phyloP scores from a whole-genome alignment of 23 tunicate species.

The Styela plicata region DNA sequence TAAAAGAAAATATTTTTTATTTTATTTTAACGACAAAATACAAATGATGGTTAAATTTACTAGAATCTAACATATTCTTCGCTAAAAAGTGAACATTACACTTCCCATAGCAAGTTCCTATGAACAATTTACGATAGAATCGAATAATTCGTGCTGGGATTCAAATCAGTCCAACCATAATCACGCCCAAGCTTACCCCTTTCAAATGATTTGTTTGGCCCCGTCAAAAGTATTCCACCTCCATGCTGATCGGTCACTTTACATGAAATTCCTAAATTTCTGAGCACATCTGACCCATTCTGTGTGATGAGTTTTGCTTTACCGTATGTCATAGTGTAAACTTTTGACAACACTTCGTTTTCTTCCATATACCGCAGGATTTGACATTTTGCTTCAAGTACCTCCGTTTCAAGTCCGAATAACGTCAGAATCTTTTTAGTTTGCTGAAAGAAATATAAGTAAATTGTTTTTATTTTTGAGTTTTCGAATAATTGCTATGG shows the following conservation, averaged over 20 bases:
- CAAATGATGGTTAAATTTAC: too few species aligned
- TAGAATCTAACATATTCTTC: too few species aligned
- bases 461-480: too few species aligned
- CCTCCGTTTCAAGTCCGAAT: not conserved
- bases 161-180: too few species aligned
- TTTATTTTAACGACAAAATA: too few species aligned
- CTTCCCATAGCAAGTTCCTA: too few species aligned
- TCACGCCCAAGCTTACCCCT: not conserved
- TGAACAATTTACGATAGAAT: too few species aligned
- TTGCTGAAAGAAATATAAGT: not conserved
- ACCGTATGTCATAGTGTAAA: not conserved
- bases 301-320: not conserved
- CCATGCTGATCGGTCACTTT: not conserved
- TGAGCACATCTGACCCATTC: not conserved
- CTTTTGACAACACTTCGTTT: not conserved
- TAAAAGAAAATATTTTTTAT: too few species aligned
- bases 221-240: not conserved
- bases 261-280: not conserved
- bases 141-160: too few species aligned
- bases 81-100: too few species aligned
- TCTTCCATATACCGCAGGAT: not conserved
- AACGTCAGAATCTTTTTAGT: not conserved
- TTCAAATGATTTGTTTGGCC: not conserved
- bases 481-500: too few species aligned
- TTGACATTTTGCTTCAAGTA: not conserved